phyloP scores from a whole-genome alignment of 2,888 invertebrate species.

The Perdita meconis region DNA sequence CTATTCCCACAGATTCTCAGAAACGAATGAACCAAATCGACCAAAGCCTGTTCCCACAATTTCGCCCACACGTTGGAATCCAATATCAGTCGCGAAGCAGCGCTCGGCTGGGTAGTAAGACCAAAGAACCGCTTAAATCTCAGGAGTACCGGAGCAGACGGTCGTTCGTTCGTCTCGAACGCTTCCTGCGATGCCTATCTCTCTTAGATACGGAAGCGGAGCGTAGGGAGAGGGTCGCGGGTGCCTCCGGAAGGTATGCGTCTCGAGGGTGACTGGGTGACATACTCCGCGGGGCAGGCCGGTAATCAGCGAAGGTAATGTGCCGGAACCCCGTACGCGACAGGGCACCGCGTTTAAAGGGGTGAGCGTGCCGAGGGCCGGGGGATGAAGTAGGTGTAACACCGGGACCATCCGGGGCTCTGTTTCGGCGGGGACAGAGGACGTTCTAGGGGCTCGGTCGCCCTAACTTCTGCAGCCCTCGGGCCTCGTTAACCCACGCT shows the following conservation, averaged over 20 bases:
- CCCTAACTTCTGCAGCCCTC: constrained; percentile 77
- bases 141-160: constrained; percentile 27
- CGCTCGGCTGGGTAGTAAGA: neutral
- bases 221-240: constrained; percentile 54
- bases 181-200: constrained; percentile 48
- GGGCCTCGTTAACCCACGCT: constrained; percentile 84
- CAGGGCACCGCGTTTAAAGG: constrained; percentile 75
- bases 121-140: constrained; percentile 42
- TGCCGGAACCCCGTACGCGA: constrained; percentile 79
- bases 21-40: too few species aligned
- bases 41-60: too few species aligned
- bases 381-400: constrained; percentile 47
- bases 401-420: constrained; percentile 54
- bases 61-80: constrained; percentile 5
- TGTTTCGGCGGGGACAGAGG: constrained; percentile 56
- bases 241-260: constrained; percentile 76
- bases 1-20: too few species aligned
- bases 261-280: constrained; percentile 81
- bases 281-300: constrained; percentile 79
- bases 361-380: constrained; percentile 47
- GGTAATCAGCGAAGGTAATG: constrained; percentile 84
- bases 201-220: constrained; percentile 27
- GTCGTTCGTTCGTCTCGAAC: constrained; percentile 46
- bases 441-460: constrained; percentile 62
- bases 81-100: constrained; percentile 1